These are phyloP conservation scores for Chloroclystis v-ata DNA, from an alignment of 2,888 invertebrate species.

Conservation along the genomic window DNA sequence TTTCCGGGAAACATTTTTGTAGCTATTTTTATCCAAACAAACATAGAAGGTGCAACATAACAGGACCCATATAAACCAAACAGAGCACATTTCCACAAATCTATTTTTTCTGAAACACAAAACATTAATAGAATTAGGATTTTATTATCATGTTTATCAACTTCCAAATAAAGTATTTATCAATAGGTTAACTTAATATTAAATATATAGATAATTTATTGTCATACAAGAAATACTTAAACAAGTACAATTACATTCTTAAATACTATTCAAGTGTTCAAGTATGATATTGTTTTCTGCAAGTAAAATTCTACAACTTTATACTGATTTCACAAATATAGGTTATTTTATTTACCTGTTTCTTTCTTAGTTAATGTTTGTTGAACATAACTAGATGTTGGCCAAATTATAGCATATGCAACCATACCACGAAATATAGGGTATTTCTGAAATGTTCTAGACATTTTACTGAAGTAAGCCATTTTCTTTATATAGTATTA, in stretches of 20 bases:
- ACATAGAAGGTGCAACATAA: conserved; percentile 89
- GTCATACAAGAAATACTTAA: too few species aligned
- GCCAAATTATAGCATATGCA: conserved; percentile 85
- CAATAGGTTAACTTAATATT: too few species aligned
- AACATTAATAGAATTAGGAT: background rate
- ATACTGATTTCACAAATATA: too few species aligned
- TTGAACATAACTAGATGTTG: conserved; percentile 84
- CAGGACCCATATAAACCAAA: conserved; percentile 89
- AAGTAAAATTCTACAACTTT: too few species aligned
- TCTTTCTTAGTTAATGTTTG: conserved; percentile 82
- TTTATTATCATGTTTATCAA: too few species aligned
- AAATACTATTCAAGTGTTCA: too few species aligned
- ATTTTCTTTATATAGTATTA: conserved; percentile 32
- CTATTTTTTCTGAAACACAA: conserved; percentile 72
- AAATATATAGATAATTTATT: too few species aligned
- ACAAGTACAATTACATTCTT: too few species aligned
- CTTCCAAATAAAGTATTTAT: too few species aligned
- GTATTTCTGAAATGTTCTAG: conserved; percentile 57
- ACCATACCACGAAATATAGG: conserved; percentile 80
- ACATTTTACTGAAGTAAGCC: conserved; percentile 50
- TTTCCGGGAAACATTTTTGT: conserved; percentile 86
- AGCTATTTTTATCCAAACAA: conserved; percentile 88
- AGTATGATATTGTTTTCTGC: too few species aligned
- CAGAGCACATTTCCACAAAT: conserved; percentile 83
- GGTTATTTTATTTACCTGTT: conserved; percentile 75